Base-by-base conservation (phyloP, 2,797 vertebrate genomes). In the Clangula hyemalis region DNA sequence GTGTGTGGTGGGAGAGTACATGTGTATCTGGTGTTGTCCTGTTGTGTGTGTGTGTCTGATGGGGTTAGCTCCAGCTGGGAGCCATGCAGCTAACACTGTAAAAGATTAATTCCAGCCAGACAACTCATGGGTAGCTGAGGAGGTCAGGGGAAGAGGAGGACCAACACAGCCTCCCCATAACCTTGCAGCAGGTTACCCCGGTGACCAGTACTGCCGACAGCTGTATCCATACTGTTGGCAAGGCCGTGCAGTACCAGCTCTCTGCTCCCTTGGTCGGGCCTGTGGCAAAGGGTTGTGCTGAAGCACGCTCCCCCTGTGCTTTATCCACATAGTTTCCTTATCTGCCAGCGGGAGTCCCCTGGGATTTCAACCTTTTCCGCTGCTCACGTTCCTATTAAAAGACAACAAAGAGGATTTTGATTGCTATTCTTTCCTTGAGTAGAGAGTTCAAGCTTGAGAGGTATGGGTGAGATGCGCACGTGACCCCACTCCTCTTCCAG, bases 171-270 rank as follows among this genome's bases (percentile, higher is more conserved):
- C 70, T 58, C 34, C 25, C 13, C 20, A 78, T 38, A 75, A 24
- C 41, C 11, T 34, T 6, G 2, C 8, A 34, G 38, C 22, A 56
- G 38, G 32, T 14, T 49, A 1, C 41, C 56, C 56, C 38, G 0
- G 17, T 45, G 41, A 34, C 14, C n/a, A 56, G 38, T 60, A 8
- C 34, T 24, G 17, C 36, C 49, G 36, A 27, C 38, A 4, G 0
- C 25, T 45, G 5, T 0, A 0, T 51, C 54, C 1, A 0, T 25
- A 24, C 11, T 3, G 10, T 34, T 66, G 8, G 9, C 27, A 54
- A 41, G 11, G 28, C n/a, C 3, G 20, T 30, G 32, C 19, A 81
- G 70, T 19, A 64, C 39, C 45, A n/a, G 13, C 24, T 21, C 16
- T 0, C 38, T 38, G 51, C 41, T 89, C 45, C 34, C 4, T 54